Evolutionary conservation across 2,113 vertebrate species (phyloP).

Genomic region (Ciconia maguari): DNA sequence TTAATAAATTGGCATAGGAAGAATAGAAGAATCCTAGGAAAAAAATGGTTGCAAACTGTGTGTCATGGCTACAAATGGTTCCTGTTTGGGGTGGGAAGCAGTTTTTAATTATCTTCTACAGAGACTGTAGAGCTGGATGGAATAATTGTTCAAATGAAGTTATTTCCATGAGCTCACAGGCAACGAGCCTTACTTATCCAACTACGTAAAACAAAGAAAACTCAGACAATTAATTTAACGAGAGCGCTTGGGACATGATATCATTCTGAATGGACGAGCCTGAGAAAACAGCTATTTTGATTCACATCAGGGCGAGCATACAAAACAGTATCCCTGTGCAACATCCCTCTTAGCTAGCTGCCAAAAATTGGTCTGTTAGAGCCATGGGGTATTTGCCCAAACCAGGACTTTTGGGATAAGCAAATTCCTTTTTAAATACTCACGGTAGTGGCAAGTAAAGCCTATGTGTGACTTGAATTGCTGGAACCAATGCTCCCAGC

Average conservation of each 20-base stretch:
- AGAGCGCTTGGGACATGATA: slow-evolving; percentile 10
- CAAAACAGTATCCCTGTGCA: background rate
- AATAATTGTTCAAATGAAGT: background rate
- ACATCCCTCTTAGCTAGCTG: background rate
- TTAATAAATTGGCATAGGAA: background rate
- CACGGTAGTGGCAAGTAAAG: background rate
- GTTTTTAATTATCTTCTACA: background rate
- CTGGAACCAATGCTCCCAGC: background rate
- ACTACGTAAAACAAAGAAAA: background rate
- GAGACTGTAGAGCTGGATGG: background rate
- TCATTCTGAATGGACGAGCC: background rate
- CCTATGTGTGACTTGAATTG: background rate
- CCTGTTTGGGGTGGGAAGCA: background rate
- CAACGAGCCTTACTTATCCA: background rate
- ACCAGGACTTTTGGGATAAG: background rate
- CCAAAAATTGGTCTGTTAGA: background rate
- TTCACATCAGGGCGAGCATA: background rate
- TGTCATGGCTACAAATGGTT: background rate
- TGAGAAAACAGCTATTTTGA: slow-evolving; percentile 32
- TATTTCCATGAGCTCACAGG: slow-evolving; percentile 36
- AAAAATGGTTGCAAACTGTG: background rate
- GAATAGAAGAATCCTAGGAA: background rate
- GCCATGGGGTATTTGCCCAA: background rate
- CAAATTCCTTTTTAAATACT: slow-evolving; percentile 5
- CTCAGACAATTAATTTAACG: slow-evolving; percentile 6